These are phyloP conservation scores for Melolontha melolontha DNA, from an alignment of 2,888 invertebrate species.

Conservation along the genomic window DNA sequence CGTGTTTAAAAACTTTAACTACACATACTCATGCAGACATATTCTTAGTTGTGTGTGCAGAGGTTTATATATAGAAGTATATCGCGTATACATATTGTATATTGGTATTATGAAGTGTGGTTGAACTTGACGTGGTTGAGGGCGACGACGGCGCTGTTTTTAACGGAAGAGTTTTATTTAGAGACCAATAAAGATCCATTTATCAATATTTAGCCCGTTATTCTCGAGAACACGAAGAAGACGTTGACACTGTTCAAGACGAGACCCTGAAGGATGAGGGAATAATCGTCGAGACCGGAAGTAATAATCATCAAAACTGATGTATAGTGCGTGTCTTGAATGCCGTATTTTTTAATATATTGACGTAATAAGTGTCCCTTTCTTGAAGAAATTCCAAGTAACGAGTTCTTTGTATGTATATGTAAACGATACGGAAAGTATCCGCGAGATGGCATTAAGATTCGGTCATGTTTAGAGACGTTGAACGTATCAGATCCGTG, in stretches of 20 bases:
- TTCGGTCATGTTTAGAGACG: too few species aligned
- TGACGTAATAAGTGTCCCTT: not conserved
- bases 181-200: slow-evolving; percentile 34
- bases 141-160: not conserved
- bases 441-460: too few species aligned
- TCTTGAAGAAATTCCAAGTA: not conserved
- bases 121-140: not conserved
- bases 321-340: not conserved
- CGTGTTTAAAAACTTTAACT: too few species aligned
- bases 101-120: slow-evolving; percentile 3
- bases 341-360: slow-evolving; percentile 1
- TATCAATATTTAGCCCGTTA: slow-evolving; percentile 36
- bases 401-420: too few species aligned
- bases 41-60: too few species aligned
- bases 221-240: not conserved
- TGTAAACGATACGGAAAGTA: too few species aligned
- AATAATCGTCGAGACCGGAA: not conserved
- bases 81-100: too few species aligned
- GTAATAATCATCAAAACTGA: slow-evolving; percentile 16
- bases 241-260: too few species aligned
- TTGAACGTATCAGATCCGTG: too few species aligned
- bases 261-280: not conserved
- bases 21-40: too few species aligned
- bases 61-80: too few species aligned
- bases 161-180: slow-evolving; percentile 33